Evolutionary conservation across 2,113 vertebrate species (phyloP).

Genomic region (Conger conger): DNA sequence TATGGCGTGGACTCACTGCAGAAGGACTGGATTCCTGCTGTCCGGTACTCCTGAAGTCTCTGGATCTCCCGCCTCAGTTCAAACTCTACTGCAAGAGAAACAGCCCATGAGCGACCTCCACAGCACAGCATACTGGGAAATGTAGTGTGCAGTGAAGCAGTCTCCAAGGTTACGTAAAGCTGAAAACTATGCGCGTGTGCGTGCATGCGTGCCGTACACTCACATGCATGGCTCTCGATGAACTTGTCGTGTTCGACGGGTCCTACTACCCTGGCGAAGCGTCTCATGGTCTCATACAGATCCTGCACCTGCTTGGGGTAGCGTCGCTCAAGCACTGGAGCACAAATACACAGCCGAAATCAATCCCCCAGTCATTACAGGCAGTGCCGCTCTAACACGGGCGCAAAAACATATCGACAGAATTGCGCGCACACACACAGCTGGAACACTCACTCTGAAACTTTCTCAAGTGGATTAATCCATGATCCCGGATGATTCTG

Average conservation of each 20-base stretch:
- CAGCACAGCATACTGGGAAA: not conserved
- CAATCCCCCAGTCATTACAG: conserved; percentile 25
- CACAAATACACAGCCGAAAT: not conserved
- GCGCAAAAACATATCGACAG: conserved; percentile 1
- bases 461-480: conserved; percentile 94
- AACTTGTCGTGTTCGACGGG: conserved; percentile 93
- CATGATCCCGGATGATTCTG: conserved; percentile 96
- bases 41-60: conserved; percentile 90
- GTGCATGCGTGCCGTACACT: conserved; percentile 57
- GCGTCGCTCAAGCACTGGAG: conserved; percentile 85
- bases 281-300: conserved; percentile 89
- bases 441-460: conserved; percentile 88
- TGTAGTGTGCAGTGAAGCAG: too few species aligned
- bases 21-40: conserved; percentile 92
- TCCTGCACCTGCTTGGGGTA: conserved; percentile 96
- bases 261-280: conserved; percentile 88
- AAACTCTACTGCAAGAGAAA: conserved; percentile 84
- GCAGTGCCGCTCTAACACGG: not conserved
- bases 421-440: conserved; percentile 18
- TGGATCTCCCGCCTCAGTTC: conserved; percentile 90
- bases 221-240: conserved; percentile 93
- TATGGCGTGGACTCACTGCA: conserved; percentile 81
- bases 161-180: too few species aligned
- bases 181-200: not conserved
- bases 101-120: conserved; percentile 3